A percentile compares a stretch with the other conserved stretches of the same genome.
Conservation (phyloP, 2,797 vertebrate genomes). For the Peromyscus melanophrys region DNA sequence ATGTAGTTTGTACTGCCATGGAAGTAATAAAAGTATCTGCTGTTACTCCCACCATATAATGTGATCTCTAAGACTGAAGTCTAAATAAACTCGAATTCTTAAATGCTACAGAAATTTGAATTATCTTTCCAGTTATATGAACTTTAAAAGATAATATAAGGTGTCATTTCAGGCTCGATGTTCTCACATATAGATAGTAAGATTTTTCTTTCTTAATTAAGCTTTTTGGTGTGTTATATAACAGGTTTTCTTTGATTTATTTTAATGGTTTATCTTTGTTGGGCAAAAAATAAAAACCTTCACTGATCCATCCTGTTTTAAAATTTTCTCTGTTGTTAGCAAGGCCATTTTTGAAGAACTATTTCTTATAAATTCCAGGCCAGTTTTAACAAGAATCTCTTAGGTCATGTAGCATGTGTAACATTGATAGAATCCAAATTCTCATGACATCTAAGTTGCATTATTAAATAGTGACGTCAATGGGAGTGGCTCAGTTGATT, state of each 20-base stretch:
- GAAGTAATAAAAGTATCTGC: slow-evolving; percentile 75
- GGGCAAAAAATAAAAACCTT: slow-evolving; percentile 36
- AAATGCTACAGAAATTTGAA: slow-evolving; percentile 57
- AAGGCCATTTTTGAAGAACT: not conserved
- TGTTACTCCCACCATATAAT: slow-evolving; percentile 76
- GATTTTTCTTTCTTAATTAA: not conserved
- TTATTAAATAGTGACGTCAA: slow-evolving; percentile 42
- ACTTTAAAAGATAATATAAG: not conserved
- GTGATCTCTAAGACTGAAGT: slow-evolving; percentile 33
- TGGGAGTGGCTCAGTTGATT: slow-evolving; percentile 6
- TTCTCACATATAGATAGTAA: not conserved
- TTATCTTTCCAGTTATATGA: slow-evolving; percentile 31
- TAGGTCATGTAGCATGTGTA: slow-evolving; percentile 24
- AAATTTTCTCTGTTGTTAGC: not conserved
- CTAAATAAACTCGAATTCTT: slow-evolving; percentile 61
- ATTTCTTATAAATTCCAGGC: slow-evolving; percentile 55
- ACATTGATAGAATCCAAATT: slow-evolving; percentile 42
- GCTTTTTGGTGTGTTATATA: slow-evolving; percentile 43
- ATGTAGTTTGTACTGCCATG: not conserved
- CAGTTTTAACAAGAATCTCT: slow-evolving; percentile 46
- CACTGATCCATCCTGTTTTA: not conserved
- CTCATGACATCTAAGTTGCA: slow-evolving; percentile 24
- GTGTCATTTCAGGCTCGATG: not conserved
- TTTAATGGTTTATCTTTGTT: slow-evolving; percentile 61
- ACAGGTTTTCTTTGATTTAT: slow-evolving; percentile 34